phyloP scores from a whole-genome alignment of 2,113 vertebrate species.

The Poeciliopsis retropinna region DNA sequence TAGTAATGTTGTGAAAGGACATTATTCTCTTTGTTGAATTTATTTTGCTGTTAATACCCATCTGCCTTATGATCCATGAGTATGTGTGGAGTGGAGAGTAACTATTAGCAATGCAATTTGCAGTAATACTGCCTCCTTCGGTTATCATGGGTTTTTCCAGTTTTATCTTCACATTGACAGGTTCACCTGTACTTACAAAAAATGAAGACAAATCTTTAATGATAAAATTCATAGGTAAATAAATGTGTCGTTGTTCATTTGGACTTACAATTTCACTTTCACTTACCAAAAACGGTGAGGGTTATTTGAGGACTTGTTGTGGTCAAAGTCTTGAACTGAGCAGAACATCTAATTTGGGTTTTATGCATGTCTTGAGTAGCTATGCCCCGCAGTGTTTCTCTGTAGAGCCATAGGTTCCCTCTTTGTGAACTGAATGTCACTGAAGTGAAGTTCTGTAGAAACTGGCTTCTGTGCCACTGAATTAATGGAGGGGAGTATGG shows the following conservation, averaged over 20 bases:
- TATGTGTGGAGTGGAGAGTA: conserved; percentile 40
- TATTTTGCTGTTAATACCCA: background rate
- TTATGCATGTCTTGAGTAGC: conserved; percentile 31
- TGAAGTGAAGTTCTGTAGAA: background rate
- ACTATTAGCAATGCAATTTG: conserved; percentile 35
- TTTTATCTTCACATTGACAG: conserved; percentile 35
- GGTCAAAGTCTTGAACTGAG: conserved; percentile 4
- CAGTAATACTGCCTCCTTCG: conserved; percentile 19
- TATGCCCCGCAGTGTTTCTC: background rate
- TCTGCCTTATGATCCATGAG: conserved; percentile 38
- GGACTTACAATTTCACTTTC: background rate
- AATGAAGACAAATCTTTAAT: background rate
- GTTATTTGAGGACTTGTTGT: background rate
- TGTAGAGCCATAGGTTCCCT: conserved; percentile 16
- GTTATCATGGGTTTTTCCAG: background rate
- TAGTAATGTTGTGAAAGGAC: conserved; percentile 14
- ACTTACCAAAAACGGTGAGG: conserved; percentile 54
- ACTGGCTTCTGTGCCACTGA: conserved; percentile 1
- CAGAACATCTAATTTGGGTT: conserved; percentile 32
- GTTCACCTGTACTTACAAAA: conserved; percentile 39
- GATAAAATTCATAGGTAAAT: background rate
- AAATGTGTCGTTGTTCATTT: no score
- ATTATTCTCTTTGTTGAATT: conserved; percentile 16
- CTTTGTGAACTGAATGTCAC: background rate
- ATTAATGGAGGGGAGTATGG: conserved; percentile 44